These are phyloP conservation scores for Cossypha heuglini DNA, from an alignment of 2,797 vertebrate genomes.

Conservation along the genomic window DNA sequence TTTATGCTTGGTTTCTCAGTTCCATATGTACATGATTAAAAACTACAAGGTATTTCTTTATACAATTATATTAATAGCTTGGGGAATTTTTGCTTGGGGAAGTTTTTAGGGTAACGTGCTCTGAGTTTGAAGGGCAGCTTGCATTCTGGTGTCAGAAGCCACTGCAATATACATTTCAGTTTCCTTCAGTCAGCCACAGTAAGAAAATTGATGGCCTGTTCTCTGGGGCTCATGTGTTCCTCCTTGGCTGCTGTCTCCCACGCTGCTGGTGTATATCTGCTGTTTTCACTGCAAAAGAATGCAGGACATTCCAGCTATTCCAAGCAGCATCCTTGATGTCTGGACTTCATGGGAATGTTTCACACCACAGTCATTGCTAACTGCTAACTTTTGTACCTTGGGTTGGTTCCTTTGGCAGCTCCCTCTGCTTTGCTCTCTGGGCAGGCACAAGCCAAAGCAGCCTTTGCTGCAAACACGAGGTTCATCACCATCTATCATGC, in stretches of 20 bases:
- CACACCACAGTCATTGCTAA: slow-evolving; percentile 69
- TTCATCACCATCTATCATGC: slow-evolving; percentile 29
- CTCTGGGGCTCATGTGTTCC: not conserved
- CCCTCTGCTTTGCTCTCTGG: slow-evolving; percentile 68
- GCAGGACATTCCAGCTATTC: slow-evolving; percentile 76
- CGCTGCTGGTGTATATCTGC: slow-evolving; percentile 26
- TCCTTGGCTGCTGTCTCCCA: slow-evolving; percentile 64
- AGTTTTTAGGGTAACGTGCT: not conserved
- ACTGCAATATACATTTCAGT: slow-evolving; percentile 33
- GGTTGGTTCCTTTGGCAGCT: slow-evolving; percentile 74
- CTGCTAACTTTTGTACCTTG: slow-evolving; percentile 72
- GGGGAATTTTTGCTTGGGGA: not conserved
- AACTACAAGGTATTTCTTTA: slow-evolving; percentile 61
- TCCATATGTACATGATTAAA: slow-evolving; percentile 70
- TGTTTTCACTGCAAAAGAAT: slow-evolving; percentile 78
- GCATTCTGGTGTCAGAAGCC: not conserved
- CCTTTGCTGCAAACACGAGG: slow-evolving; percentile 11
- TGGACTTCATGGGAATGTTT: slow-evolving; percentile 75
- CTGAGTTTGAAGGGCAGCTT: not conserved
- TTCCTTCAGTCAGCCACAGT: slow-evolving; percentile 36
- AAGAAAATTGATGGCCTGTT: slow-evolving; percentile 57
- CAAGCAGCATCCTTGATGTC: slow-evolving; percentile 77
- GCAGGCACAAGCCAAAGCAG: slow-evolving; percentile 45
- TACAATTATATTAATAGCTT: slow-evolving; percentile 51
- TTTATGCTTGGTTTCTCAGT: slow-evolving; percentile 52